Percentiles rank a stretch among this genome's conserved stretches.
Evolutionary conservation across 1,140 invertebrate genomes (phyloP).

Genomic region (Goniozus legneri): DNA sequence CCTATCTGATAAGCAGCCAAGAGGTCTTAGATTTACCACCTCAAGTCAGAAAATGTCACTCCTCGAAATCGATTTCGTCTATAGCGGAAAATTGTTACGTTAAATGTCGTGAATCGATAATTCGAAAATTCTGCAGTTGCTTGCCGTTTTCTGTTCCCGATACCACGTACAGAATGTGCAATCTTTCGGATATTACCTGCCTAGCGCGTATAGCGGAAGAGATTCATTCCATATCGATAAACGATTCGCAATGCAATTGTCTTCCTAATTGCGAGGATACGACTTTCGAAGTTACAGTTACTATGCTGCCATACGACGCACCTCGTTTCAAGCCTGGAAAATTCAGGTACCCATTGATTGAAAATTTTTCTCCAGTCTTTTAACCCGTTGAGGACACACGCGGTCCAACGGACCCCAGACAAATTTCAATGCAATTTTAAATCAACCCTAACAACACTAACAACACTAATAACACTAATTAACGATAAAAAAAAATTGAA

Average conservation of each 20-base stretch:
- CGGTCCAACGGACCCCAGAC: no score
- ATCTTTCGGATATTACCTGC: conserved; percentile 22
- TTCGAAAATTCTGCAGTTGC: conserved; percentile 16
- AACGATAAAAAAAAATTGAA: no score
- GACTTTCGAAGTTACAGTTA: conserved; percentile 27
- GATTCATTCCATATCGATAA: conserved; percentile 10
- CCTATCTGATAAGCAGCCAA: conserved; percentile 14
- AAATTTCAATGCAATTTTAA: no score
- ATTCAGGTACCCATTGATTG: no score
- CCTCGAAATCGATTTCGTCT: background rate
- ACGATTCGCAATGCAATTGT: conserved; percentile 29
- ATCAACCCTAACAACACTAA: no score
- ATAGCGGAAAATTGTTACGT: conserved; percentile 23
- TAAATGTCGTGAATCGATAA: conserved; percentile 14
- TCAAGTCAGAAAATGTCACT: conserved; percentile 14
- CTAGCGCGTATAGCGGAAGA: conserved; percentile 9
- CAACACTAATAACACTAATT: no score
- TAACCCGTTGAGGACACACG: no score
- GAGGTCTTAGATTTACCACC: conserved; percentile 18
- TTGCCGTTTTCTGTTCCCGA: conserved; percentile 15
- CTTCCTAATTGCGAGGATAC: conserved; percentile 38
- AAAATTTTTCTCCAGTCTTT: no score
- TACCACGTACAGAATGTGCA: conserved; percentile 10
- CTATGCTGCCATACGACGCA: conserved; percentile 25
- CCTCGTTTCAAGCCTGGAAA: conserved; percentile 24